phyloP scores from a whole-genome alignment of 2,113 vertebrate species.

The Chloropsis hardwickii region DNA sequence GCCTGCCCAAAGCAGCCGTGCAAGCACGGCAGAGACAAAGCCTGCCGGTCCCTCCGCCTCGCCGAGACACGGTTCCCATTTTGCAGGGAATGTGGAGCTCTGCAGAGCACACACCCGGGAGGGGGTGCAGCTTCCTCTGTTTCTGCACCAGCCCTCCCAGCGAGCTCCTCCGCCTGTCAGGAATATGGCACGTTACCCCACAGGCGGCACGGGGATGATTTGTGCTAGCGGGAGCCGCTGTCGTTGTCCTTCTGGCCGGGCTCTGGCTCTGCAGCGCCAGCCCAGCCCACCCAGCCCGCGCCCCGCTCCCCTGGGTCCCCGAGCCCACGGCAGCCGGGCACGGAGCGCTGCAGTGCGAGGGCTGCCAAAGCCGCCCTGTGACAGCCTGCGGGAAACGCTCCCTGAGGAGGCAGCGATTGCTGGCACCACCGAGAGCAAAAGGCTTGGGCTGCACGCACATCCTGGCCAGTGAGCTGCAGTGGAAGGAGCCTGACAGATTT shows the following conservation, averaged over 20 bases:
- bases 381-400: neutral
- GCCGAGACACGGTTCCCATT: neutral
- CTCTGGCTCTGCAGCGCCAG: neutral
- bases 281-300: neutral
- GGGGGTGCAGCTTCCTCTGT: neutral
- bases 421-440: neutral
- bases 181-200: neutral
- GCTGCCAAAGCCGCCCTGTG: neutral
- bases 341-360: neutral
- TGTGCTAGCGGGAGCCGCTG: neutral
- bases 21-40: neutral
- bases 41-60: neutral
- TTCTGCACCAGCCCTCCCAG: slow-evolving; percentile 27
- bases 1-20: neutral
- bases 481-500: neutral
- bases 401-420: neutral
- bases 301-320: neutral
- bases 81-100: neutral
- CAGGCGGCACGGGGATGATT: neutral
- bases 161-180: neutral
- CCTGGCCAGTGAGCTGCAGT: neutral
- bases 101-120: neutral
- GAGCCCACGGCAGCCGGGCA: neutral
- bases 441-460: neutral
- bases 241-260: neutral